Evolutionary conservation across 1,140 invertebrate species (phyloP).

Genomic region (Hydropsyche tenuis): DNA sequence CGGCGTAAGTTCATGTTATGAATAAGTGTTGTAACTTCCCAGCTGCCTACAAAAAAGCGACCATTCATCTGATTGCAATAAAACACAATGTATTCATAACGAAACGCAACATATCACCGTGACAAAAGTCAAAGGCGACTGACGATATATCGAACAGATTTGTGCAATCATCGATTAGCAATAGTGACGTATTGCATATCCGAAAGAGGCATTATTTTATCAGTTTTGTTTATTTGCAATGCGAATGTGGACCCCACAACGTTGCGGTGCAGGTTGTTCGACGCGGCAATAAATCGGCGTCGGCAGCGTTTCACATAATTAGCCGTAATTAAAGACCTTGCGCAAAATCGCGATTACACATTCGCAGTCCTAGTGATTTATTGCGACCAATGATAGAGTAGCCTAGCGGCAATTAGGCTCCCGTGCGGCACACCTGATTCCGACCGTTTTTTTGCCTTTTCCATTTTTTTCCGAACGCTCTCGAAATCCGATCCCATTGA

Average conservation of each 20-base stretch:
- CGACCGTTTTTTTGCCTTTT: too few relatives aligned
- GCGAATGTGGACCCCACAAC: constrained; percentile 1
- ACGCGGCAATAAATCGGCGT: constrained; percentile 22
- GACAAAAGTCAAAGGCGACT: too few relatives aligned
- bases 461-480: too few relatives aligned
- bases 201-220: not conserved
- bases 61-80: too few relatives aligned
- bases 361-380: constrained; percentile 40
- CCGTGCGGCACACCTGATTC: not conserved
- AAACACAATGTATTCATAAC: too few relatives aligned
- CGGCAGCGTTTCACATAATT: constrained; percentile 40
- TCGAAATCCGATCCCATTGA: too few relatives aligned
- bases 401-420: constrained; percentile 27
- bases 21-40: too few relatives aligned
- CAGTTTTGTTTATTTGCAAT: not conserved
- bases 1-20: too few relatives aligned
- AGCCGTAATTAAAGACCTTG: constrained; percentile 47
- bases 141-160: too few relatives aligned
- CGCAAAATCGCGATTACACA: constrained; percentile 40
- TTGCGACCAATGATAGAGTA: constrained; percentile 40
- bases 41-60: too few relatives aligned
- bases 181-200: not conserved
- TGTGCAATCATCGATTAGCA: too few relatives aligned
- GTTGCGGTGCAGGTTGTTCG: not conserved
- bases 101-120: too few relatives aligned